Evolutionary conservation across 2,797 vertebrate genomes (phyloP).

Genomic region (Lepus oiostolus): DNA sequence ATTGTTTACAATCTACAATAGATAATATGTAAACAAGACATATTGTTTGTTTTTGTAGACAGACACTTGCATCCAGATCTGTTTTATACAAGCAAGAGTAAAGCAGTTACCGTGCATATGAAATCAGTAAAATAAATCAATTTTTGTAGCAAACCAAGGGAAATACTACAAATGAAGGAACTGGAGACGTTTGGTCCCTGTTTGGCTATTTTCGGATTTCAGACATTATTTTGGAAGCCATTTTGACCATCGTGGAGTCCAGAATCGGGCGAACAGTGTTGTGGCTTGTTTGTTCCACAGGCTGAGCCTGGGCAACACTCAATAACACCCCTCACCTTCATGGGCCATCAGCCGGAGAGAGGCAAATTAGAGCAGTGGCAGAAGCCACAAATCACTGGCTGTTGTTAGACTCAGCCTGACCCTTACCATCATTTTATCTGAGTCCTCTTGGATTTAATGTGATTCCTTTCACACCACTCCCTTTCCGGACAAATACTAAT

Average conservation of each 20-base stretch:
- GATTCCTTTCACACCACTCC: constrained; percentile 19
- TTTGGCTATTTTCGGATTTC: not conserved
- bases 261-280: not conserved
- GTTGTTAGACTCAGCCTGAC: constrained; percentile 52
- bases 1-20: constrained; percentile 45
- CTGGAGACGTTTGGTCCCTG: not conserved
- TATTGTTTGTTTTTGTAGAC: not conserved
- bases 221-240: not conserved
- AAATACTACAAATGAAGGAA: not conserved
- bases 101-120: not conserved
- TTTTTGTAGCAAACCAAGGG: not conserved
- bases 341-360: constrained; percentile 67
- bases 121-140: not conserved
- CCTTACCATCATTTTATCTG: constrained; percentile 67
- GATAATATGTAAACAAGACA: constrained; percentile 54
- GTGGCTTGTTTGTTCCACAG: constrained; percentile 35
- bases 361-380: constrained; percentile 45
- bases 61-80: constrained; percentile 23
- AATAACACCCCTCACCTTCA: constrained; percentile 70
- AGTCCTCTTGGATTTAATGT: constrained; percentile 62
- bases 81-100: constrained; percentile 38
- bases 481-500: constrained; percentile 56
- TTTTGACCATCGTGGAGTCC: accelerated
- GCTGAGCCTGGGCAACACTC: not conserved
- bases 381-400: constrained; percentile 71